A percentile compares a stretch with the other conserved stretches of the same genome.
Conservation (phyloP, 2,797 vertebrate genomes). For the Gymnopithys bicolor region DNA sequence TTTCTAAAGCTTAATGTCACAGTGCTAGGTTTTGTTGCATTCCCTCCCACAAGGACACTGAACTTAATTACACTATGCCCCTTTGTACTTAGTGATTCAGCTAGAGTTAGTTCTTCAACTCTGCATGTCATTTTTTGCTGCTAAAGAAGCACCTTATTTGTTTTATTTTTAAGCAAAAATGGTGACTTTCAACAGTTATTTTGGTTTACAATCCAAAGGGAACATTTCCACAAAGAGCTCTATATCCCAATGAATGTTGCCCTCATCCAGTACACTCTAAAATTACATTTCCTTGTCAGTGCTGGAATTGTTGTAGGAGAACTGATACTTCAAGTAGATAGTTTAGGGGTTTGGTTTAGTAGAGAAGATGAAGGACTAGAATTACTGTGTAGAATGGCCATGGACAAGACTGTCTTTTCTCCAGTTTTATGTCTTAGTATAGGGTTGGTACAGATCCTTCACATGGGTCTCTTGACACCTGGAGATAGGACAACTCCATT, state of each 20-base stretch:
- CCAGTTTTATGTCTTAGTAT: not conserved
- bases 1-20: constrained; percentile 65
- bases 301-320: not conserved
- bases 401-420: not conserved
- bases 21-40: constrained; percentile 62
- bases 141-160: not conserved
- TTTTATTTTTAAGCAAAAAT: not conserved
- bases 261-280: not conserved
- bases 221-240: not conserved
- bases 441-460: not conserved
- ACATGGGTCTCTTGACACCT: not conserved
- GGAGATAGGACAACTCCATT: accelerated
- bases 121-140: not conserved
- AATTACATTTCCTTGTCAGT: not conserved
- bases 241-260: not conserved
- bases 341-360: not conserved
- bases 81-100: constrained; percentile 48
- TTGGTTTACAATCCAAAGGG: not conserved
- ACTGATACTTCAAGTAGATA: not conserved
- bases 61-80: constrained; percentile 63
- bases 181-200: not conserved
- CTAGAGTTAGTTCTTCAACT: not conserved
- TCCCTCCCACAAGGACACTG: constrained; percentile 62
- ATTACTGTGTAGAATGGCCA: not conserved
- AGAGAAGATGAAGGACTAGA: not conserved